Conservation (phyloP, 1,140 invertebrate genomes). For the Linepithema humile region DNA sequence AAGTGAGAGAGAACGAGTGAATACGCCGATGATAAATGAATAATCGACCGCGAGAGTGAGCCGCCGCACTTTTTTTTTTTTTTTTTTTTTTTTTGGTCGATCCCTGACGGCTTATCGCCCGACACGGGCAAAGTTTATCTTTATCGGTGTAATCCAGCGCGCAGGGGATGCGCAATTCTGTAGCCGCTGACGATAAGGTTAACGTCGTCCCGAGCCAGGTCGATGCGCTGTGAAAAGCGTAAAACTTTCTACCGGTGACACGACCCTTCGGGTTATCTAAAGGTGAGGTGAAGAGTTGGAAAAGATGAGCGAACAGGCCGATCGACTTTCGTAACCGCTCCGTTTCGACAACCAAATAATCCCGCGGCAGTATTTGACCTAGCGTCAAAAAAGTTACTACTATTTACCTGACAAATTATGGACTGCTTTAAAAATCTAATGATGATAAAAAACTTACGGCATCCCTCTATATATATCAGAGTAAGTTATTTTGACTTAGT, state of each 20-base stretch:
- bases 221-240: constrained; percentile 45
- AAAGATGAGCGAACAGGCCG: neutral
- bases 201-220: constrained; percentile 9
- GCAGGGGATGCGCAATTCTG: neutral
- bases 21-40: constrained; percentile 59
- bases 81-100: too few relatives aligned
- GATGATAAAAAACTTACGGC: neutral
- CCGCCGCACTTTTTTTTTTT: constrained; percentile 59
- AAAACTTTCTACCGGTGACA: constrained; percentile 52
- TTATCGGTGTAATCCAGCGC: constrained; percentile 51
- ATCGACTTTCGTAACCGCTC: constrained; percentile 3
- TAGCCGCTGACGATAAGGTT: constrained; percentile 23
- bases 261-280: constrained; percentile 44
- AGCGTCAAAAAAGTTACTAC: constrained; percentile 30
- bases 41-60: constrained; percentile 25
- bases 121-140: constrained; percentile 61
- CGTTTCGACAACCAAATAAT: constrained; percentile 19
- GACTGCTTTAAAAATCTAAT: neutral
- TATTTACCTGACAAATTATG: neutral
- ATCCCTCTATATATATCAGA: neutral
- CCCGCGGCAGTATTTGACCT: constrained; percentile 40
- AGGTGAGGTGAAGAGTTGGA: constrained; percentile 50
- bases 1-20: neutral
- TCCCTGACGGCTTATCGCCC: constrained; percentile 59
- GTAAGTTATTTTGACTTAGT: neutral